Evolutionary conservation across 2,113 vertebrate species (phyloP).

Genomic region (Dryoscopus gambensis): DNA sequence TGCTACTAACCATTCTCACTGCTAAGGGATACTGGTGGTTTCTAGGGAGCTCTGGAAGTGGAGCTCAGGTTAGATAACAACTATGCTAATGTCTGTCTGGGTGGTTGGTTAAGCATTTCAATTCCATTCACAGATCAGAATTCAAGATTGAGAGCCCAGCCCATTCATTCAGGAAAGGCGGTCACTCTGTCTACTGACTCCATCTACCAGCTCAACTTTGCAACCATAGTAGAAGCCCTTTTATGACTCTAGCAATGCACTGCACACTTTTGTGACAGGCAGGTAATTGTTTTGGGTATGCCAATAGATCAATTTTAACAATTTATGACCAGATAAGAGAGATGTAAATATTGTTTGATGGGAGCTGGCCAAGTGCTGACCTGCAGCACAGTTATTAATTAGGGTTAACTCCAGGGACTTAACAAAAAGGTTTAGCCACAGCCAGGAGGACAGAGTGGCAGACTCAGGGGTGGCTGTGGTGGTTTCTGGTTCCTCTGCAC

Average conservation of each 20-base stretch:
- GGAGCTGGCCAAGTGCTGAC: neutral
- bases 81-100: neutral
- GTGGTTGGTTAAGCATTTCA: neutral
- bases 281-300: neutral
- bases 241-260: neutral
- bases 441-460: neutral
- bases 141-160: neutral
- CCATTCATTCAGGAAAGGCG: neutral
- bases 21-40: neutral
- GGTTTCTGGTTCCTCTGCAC: neutral
- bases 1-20: neutral
- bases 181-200: neutral
- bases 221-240: neutral
- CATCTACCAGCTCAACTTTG: neutral
- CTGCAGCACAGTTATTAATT: neutral
- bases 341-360: neutral
- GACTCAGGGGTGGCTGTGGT: neutral
- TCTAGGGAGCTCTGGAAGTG: neutral
- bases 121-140: neutral
- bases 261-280: neutral
- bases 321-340: neutral
- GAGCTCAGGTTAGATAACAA: neutral
- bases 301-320: neutral
- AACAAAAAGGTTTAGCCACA: neutral
- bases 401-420: neutral